A percentile compares a stretch with the other conserved stretches of the same genome.
phyloP scores from a whole-genome alignment of 2,888 invertebrate genomes.

The Machimus rusticus region DNA sequence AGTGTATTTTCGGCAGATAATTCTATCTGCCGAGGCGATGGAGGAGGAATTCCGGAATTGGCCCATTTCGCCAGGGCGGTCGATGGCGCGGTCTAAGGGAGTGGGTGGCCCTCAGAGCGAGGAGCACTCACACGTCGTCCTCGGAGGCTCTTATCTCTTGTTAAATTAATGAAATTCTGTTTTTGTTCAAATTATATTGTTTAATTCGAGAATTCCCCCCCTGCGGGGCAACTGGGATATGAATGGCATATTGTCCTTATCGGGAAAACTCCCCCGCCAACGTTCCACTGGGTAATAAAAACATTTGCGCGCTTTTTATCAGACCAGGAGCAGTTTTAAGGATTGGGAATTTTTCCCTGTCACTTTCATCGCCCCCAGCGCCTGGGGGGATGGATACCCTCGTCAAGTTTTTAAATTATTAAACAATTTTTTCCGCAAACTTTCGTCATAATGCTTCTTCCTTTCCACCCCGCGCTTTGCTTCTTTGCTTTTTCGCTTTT shows the following conservation, averaged over 20 bases:
- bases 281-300: neutral
- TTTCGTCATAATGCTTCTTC: neutral
- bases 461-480: neutral
- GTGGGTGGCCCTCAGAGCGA: neutral
- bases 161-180: conserved; percentile 11
- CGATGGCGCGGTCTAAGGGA: neutral
- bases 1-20: neutral
- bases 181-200: conserved; percentile 16
- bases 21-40: neutral
- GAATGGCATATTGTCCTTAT: neutral
- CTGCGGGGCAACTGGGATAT: neutral
- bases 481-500: neutral
- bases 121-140: neutral
- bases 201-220: neutral
- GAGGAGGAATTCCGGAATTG: neutral
- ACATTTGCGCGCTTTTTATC: neutral
- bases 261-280: neutral
- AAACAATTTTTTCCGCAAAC: neutral
- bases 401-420: neutral
- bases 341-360: neutral
- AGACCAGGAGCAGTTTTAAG: neutral
- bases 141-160: neutral
- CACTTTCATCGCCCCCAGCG: neutral
- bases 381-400: neutral
- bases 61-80: neutral